phyloP scores from a whole-genome alignment of 2,888 invertebrate genomes.

The Anoplius nigerrimus region DNA sequence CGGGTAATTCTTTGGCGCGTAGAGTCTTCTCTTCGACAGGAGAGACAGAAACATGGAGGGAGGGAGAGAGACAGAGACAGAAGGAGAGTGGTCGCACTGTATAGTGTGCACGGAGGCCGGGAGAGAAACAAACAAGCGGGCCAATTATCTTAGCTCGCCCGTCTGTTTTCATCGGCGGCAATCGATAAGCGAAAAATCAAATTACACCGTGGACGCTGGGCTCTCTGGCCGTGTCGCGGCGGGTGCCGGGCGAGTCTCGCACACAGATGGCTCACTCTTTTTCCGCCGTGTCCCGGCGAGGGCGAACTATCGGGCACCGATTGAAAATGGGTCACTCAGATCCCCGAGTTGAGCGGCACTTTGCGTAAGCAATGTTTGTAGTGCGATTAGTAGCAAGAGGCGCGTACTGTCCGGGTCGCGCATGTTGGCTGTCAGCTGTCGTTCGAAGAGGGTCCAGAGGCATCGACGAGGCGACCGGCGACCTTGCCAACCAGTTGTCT shows the following conservation, averaged over 20 bases:
- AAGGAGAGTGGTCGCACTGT: background rate
- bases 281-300: background rate
- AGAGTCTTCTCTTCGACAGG: too few relatives aligned
- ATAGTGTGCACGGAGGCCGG: too few relatives aligned
- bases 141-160: too few relatives aligned
- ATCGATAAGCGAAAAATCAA: too few relatives aligned
- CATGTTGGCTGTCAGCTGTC: constrained; percentile 72
- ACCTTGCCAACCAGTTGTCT: constrained; percentile 69
- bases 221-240: too few relatives aligned
- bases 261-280: too few relatives aligned
- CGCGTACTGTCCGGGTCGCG: constrained; percentile 71
- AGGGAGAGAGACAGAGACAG: too few relatives aligned
- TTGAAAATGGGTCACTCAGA: constrained; percentile 23
- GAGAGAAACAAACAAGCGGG: too few relatives aligned
- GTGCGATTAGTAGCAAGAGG: constrained; percentile 72
- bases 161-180: too few relatives aligned
- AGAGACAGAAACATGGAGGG: too few relatives aligned
- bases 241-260: too few relatives aligned
- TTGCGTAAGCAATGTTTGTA: constrained; percentile 69
- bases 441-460: constrained; percentile 57
- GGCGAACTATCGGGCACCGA: background rate
- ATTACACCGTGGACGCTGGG: too few relatives aligned
- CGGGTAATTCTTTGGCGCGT: background rate
- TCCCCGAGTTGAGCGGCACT: constrained; percentile 60
- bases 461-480: constrained; percentile 54